A percentile compares a stretch with the other conserved stretches of the same genome.
These are phyloP conservation scores for Ichneumoninae sp. DNA, from an alignment of 2,888 invertebrate genomes.

Conservation along the genomic window DNA sequence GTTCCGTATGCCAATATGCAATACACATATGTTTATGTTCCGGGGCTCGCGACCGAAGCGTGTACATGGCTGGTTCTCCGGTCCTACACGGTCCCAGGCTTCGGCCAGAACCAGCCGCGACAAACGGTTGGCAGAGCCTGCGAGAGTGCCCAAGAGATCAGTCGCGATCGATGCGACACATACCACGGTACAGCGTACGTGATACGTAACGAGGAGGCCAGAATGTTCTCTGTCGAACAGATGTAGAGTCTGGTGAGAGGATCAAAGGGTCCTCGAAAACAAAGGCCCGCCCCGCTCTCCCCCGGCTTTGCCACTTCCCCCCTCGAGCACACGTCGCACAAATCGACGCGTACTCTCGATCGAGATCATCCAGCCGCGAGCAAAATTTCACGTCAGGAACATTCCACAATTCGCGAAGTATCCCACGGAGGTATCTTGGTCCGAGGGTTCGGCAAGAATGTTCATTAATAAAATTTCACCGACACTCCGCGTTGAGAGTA, in stretches of 20 bases:
- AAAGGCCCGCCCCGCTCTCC: constrained; percentile 42
- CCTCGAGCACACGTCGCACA: neutral
- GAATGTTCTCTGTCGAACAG: constrained; percentile 44
- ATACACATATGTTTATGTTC: neutral
- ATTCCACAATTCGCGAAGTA: neutral
- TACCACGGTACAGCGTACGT: constrained; percentile 6
- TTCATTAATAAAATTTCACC: constrained; percentile 6
- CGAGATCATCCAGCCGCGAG: neutral
- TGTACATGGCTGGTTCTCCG: constrained; percentile 2
- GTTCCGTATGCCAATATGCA: neutral
- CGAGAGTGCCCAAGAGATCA: constrained; percentile 47
- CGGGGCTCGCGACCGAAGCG: constrained; percentile 3
- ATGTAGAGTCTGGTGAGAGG: constrained; percentile 56
- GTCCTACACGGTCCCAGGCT: neutral
- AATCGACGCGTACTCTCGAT: neutral
- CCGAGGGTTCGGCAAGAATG: neutral
- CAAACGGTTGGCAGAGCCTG: neutral
- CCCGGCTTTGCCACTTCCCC: constrained; percentile 39
- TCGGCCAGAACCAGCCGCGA: constrained; percentile 16
- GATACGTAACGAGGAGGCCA: constrained; percentile 15
- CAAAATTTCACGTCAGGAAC: neutral
- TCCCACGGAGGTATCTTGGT: neutral
- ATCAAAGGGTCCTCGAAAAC: constrained; percentile 66
- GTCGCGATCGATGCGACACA: constrained; percentile 37
- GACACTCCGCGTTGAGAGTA: neutral